Evolutionary conservation across 1,140 invertebrate species (phyloP), one percentile per base, ranked within the genome.

Genomic region (Drosophila watanabei): DNA sequence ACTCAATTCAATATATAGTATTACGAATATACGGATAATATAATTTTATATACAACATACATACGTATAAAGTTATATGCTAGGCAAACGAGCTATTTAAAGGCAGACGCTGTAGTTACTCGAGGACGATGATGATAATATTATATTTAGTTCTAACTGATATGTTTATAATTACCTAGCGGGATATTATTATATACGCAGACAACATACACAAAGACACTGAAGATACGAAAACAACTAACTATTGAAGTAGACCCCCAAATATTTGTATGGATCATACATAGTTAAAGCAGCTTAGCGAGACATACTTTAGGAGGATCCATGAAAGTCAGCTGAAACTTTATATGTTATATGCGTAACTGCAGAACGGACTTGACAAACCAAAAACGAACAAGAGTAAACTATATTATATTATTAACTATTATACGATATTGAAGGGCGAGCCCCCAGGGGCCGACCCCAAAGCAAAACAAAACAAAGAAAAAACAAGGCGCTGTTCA

Each of bases 71-170:
- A 77, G 69, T 73, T 70, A 88, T 81, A 81, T 79, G 63, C 79
- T 87, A 82, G 78, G 66, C 58, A 69, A 73, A 75, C 37, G 73
- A 81, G 77, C 63, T 79, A 86, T 80, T 82, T 80, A 86, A 88
- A 91, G 86, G 86, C 86, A 90, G 87, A 90, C 86, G 86, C 86
- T 90, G 86, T 90, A 86, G 82, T 80, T 81, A 90, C 79, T 89
- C 43, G 75, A 82, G 56, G 57, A 52, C 51, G 51, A 86, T 82
- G 51, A 86, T 82, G 89, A 82, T 84, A 79, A 78, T 80, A 89
- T 84, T 81, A 73, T 82, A 77, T 86, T 80, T 77, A 82, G 79
- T 90, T 90, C 52, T 80, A 88, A 64, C 79, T 49, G 35, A 69
- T 85, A 82, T 81, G 82, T 81, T 85, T 77, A 82, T 58, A 57